These are phyloP conservation scores for Cryptomyrus ogoouensis DNA, from an alignment of 2,113 vertebrate species.

Conservation along the genomic window DNA sequence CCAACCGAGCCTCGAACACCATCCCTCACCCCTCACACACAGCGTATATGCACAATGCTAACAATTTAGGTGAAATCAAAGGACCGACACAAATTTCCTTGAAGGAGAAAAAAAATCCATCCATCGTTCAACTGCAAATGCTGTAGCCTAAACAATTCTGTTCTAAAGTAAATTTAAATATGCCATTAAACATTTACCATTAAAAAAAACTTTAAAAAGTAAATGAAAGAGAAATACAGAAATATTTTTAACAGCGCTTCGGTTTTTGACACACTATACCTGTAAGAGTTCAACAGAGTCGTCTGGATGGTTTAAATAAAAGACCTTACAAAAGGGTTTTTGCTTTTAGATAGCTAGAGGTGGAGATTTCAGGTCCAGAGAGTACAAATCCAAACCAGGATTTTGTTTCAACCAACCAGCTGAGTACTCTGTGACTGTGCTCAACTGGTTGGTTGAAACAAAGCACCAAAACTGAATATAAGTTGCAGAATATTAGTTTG, in stretches of 20 bases:
- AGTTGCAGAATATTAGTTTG: neutral
- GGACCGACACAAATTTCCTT: neutral
- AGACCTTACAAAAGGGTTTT: neutral
- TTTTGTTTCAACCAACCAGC: no score
- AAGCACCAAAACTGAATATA: neutral
- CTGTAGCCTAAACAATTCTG: no score
- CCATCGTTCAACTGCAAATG: neutral
- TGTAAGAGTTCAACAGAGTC: neutral
- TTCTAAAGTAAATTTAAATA: neutral
- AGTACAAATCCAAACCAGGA: no score
- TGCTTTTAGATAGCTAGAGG: neutral
- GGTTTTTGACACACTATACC: neutral
- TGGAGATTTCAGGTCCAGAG: no score
- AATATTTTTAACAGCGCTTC: neutral
- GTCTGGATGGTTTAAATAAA: neutral
- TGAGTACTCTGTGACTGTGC: no score
- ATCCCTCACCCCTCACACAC: neutral
- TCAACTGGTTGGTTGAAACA: no score
- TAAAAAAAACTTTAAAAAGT: neutral
- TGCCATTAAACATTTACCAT: neutral
- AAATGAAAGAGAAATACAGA: neutral
- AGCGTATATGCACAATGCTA: neutral
- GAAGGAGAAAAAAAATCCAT: neutral
- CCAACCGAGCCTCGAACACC: neutral
- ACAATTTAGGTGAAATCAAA: neutral